Percentiles rank a stretch among this genome's conserved stretches.
phyloP scores from a whole-genome alignment of 2,113 vertebrate genomes.

The Mugil cephalus region DNA sequence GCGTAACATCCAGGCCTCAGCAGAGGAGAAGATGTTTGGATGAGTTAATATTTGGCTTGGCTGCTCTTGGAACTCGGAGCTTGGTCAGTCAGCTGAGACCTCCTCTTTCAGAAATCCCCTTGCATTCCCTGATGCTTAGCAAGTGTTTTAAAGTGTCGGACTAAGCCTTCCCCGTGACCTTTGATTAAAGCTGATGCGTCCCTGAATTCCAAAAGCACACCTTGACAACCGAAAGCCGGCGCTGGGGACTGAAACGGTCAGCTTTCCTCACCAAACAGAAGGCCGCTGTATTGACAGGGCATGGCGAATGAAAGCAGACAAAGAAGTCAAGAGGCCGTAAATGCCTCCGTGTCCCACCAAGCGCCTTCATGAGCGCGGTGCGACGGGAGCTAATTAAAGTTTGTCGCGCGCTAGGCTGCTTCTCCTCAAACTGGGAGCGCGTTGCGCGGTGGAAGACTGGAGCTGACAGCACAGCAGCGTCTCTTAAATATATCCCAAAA shows the following conservation, averaged over 20 bases:
- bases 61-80: conserved; percentile 40
- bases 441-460: conserved; percentile 24
- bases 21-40: conserved; percentile 48
- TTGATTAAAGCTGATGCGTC: conserved; percentile 52
- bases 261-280: conserved; percentile 40
- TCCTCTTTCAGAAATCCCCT: conserved; percentile 71
- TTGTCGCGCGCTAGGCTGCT: conserved; percentile 15
- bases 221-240: conserved; percentile 8
- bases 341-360: conserved; percentile 41
- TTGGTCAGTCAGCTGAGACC: conserved; percentile 73
- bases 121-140: conserved; percentile 59
- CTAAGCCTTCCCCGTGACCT: conserved; percentile 52
- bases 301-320: conserved; percentile 29
- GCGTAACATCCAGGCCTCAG: conserved; percentile 21
- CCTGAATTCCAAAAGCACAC: conserved; percentile 43
- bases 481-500: conserved; percentile 69
- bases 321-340: conserved; percentile 48
- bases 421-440: conserved; percentile 40
- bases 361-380: conserved; percentile 6
- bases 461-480: conserved; percentile 54
- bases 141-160: conserved; percentile 30
- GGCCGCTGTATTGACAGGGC: conserved; percentile 40
- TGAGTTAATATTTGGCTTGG: conserved; percentile 79
- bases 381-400: conserved; percentile 38
- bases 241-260: conserved; percentile 22